Evolutionary conservation across 2,888 invertebrate species (phyloP).

Genomic region (Apodemia hepburni): DNA sequence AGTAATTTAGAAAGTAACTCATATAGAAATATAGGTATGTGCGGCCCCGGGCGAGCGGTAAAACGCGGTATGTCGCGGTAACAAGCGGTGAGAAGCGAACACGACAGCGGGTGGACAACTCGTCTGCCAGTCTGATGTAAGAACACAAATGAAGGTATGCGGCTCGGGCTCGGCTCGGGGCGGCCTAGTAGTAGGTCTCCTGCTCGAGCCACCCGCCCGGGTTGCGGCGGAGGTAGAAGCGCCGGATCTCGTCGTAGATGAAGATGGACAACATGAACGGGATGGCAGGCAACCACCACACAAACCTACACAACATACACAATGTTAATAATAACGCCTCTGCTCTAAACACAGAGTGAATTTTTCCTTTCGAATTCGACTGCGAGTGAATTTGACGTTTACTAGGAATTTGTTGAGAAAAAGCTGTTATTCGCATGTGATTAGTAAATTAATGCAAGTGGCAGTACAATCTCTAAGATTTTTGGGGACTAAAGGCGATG

Average conservation of each 20-base stretch:
- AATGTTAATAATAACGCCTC: too few species aligned
- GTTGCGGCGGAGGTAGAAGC: conserved; percentile 97
- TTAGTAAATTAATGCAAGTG: too few species aligned
- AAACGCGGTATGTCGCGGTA: conserved; percentile 46
- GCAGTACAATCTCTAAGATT: too few species aligned
- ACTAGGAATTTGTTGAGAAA: too few species aligned
- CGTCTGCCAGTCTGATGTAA: conserved; percentile 61
- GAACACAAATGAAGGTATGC: conserved; percentile 69
- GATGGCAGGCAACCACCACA: conserved; percentile 99
- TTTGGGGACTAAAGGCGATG: too few species aligned
- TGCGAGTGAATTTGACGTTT: too few species aligned
- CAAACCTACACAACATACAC: conserved; percentile 83
- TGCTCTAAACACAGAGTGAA: too few species aligned
- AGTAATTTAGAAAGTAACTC: background rate
- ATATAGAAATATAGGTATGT: background rate
- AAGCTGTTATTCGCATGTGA: too few species aligned
- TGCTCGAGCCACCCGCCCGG: conserved; percentile 99
- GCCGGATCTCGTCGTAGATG: conserved; percentile 98
- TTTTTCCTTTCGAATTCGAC: too few species aligned
- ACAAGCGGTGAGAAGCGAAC: conserved; percentile 74
- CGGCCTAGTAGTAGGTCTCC: conserved; percentile 97
- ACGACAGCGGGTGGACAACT: conserved; percentile 68
- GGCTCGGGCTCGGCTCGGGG: conserved; percentile 49
- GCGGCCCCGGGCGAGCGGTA: conserved; percentile 21
- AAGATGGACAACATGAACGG: conserved; percentile 99